Evolutionary conservation across 2,797 vertebrate species (phyloP).

Genomic region (Delichon dasypus): DNA sequence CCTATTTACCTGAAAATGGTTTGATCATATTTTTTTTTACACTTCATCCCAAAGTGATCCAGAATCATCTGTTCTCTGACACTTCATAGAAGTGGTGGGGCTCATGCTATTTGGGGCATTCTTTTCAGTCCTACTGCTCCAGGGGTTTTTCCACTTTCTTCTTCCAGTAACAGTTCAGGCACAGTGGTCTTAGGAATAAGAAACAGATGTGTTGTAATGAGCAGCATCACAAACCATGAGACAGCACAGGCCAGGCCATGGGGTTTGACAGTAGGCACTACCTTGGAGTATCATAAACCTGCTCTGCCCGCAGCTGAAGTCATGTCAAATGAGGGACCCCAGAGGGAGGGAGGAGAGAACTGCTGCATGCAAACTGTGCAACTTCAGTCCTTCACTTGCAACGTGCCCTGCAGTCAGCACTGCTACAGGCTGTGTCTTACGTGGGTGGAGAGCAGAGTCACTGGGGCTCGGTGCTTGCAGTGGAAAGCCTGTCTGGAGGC

Average conservation of each 20-base stretch:
- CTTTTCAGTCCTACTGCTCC: not conserved
- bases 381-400: not conserved
- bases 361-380: not conserved
- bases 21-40: not conserved
- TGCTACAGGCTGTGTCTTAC: accelerated
- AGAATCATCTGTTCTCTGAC: not conserved
- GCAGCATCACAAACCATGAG: not conserved
- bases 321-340: not conserved
- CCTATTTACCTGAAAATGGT: not conserved
- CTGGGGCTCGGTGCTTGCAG: not conserved
- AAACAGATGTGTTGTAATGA: not conserved
- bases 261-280: not conserved
- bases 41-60: not conserved
- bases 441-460: not conserved
- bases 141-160: not conserved
- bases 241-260: not conserved
- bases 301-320: not conserved
- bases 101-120: not conserved
- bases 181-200: not conserved
- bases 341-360: not conserved
- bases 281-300: not conserved
- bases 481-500: not conserved
- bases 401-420: accelerated
- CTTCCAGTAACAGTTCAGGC: not conserved
- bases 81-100: not conserved